phyloP scores from a whole-genome alignment of 2,888 invertebrate species.

The Harpalus rubripes region DNA sequence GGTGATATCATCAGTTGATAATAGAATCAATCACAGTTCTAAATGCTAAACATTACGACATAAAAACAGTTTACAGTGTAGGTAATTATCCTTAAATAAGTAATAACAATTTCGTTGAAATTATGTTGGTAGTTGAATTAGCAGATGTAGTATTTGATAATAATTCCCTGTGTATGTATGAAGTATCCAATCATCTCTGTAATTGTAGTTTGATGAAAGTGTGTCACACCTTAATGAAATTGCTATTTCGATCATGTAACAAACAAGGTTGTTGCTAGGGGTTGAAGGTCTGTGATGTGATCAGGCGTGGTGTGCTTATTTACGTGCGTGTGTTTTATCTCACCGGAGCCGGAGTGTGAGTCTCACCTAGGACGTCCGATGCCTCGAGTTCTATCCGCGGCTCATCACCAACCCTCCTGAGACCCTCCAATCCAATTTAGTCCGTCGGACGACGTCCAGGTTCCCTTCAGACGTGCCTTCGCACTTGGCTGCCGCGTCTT shows the following conservation, averaged over 20 bases:
- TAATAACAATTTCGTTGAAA: no score
- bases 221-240: not conserved
- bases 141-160: no score
- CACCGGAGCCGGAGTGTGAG: slow-evolving; percentile 70
- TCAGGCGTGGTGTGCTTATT: slow-evolving; percentile 72
- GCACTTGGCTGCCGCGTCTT: slow-evolving; percentile 47
- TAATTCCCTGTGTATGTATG: not conserved
- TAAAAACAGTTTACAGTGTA: no score
- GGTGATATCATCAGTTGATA: no score
- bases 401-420: slow-evolving; percentile 70
- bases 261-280: slow-evolving; percentile 15
- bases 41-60: no score
- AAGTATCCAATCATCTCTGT: not conserved
- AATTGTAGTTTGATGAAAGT: not conserved
- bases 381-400: slow-evolving; percentile 71
- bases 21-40: no score
- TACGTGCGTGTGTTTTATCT: slow-evolving; percentile 74
- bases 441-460: slow-evolving; percentile 70
- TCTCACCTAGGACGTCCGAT: slow-evolving; percentile 71
- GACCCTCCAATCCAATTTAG: slow-evolving; percentile 76
- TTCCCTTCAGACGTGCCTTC: slow-evolving; percentile 63
- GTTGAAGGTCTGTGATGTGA: slow-evolving; percentile 17
- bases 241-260: not conserved
- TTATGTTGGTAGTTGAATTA: no score
- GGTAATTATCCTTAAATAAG: no score